Base-by-base conservation (phyloP, 2,113 vertebrate genomes). In the Mormyrus lacerda region DNA sequence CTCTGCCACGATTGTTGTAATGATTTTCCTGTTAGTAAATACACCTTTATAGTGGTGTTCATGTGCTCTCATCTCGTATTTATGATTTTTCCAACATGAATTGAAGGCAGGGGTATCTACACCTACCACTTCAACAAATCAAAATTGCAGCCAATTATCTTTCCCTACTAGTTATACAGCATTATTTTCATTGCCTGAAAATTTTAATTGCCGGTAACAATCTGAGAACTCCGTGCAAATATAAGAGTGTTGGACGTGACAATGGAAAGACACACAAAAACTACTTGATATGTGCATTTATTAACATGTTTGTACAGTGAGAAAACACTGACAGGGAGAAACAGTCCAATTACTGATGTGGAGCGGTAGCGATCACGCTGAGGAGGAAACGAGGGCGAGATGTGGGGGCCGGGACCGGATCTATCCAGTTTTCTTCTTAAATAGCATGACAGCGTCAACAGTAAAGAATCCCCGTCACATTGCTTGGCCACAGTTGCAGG, bases 261-360 rank as follows among this genome's bases (percentile, higher is more conserved):
- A 79, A 42, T 42, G 73, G 73, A 79, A 17, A 17, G 73, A 79
- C 73, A 79, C 73, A 35, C 73, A 42, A 79, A 15, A 35, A 15
- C 3, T 79, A 79, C 87, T 89, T 83, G 9, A 42, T 82, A 89
- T 89, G 73, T 82, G 79, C 50, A 79, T 79, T 88, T 89, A 79
- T 89, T 82, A 89, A 83, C 65, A 89, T 39, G 35, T 24, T n/a
- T 35, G 69, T 50, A 89, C 50, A 53, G 85, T 87, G 27, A 39
- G 50, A 87, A 87, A 35, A 53, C 48, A 87, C 50, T 35, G 50
- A 53, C 85, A 55, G 48, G 1, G 48, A 31, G 35, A 87, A 53
- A 55, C 27, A 48, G 84, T 17, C 85, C 85, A 35, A 87, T 35
- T 51, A 87, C n/a, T 17, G 11, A 35, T 51, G 31, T 55, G 21